Evolutionary conservation across 2,113 vertebrate genomes (phyloP).

Genomic region (Serinus canaria): DNA sequence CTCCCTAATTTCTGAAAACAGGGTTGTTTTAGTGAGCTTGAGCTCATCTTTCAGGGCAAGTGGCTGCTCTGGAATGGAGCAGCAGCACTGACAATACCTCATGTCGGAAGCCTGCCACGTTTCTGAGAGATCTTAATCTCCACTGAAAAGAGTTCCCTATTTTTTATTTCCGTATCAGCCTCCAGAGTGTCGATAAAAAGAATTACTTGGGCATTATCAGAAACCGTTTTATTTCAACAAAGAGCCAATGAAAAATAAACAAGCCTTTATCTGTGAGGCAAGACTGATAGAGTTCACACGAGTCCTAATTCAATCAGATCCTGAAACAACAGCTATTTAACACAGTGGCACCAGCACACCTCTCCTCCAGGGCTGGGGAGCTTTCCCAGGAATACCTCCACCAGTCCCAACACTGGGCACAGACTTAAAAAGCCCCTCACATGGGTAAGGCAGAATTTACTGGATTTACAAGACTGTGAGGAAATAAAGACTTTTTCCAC

Average conservation of each 20-base stretch:
- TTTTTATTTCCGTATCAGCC: conserved; percentile 75
- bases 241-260: conserved; percentile 70
- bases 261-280: conserved; percentile 71
- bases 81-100: not conserved
- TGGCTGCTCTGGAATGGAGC: not conserved
- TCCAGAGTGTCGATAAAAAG: conserved; percentile 72
- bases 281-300: conserved; percentile 57
- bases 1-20: not conserved
- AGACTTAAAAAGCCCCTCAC: not conserved
- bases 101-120: conserved; percentile 26
- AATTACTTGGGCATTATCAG: conserved; percentile 79
- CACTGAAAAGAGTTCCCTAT: conserved; percentile 71
- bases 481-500: not conserved
- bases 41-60: not conserved
- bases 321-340: conserved; percentile 31
- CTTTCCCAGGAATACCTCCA: not conserved
- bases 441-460: not conserved
- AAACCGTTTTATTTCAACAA: conserved; percentile 70
- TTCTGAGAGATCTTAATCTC: conserved; percentile 73
- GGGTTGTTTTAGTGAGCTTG: not conserved
- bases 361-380: not conserved
- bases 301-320: conserved; percentile 73
- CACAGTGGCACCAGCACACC: not conserved
- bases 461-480: not conserved
- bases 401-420: not conserved